Conservation (phyloP, 2,888 invertebrate species). For the Cheilosia urbana region DNA sequence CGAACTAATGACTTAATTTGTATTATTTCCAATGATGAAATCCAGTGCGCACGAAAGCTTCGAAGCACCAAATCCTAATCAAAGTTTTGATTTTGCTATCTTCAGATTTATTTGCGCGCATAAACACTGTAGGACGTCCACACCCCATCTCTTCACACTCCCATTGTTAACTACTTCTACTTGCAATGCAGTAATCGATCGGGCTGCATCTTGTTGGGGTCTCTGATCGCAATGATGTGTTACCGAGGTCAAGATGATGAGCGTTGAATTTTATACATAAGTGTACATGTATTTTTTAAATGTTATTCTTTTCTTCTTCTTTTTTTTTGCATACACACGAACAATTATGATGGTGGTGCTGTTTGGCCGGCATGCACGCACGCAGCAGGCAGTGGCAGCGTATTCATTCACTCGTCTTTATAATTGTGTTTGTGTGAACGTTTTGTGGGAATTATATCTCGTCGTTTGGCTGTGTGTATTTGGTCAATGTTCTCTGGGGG, state of each 20-base stretch:
- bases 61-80: neutral
- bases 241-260: slow-evolving; percentile 44
- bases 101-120: neutral
- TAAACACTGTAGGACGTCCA: neutral
- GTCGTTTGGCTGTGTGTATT: neutral
- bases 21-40: slow-evolving; percentile 20
- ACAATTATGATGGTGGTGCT: neutral
- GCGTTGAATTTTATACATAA: slow-evolving; percentile 7
- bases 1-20: slow-evolving; percentile 18
- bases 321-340: neutral
- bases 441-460: slow-evolving; percentile 1
- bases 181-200: slow-evolving; percentile 7
- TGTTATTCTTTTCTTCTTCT: neutral
- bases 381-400: neutral
- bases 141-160: neutral
- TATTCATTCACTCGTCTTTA: slow-evolving; percentile 24
- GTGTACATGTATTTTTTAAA: neutral
- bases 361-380: slow-evolving; percentile 5
- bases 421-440: neutral
- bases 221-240: slow-evolving; percentile 38
- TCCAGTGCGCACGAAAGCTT: neutral
- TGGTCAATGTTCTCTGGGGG: slow-evolving; percentile 44
- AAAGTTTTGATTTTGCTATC: slow-evolving; percentile 5
- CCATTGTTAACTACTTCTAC: neutral
- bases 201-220: slow-evolving; percentile 27